These are phyloP conservation scores for Karalla daura DNA, from an alignment of 2,797 vertebrate species.

Conservation along the genomic window DNA sequence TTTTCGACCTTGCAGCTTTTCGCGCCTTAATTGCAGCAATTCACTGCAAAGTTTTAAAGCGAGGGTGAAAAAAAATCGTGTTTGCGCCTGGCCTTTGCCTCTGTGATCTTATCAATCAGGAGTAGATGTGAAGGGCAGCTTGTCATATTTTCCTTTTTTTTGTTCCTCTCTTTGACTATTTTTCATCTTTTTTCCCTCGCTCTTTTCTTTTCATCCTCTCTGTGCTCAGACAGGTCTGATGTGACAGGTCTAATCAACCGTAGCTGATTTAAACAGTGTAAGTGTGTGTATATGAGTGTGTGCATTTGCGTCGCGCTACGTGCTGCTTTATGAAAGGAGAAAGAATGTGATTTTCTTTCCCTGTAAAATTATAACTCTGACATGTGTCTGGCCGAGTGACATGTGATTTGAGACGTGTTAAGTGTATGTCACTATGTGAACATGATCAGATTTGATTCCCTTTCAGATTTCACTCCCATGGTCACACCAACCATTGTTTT, in stretches of 20 bases:
- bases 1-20: constrained; percentile 5
- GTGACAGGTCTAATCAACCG: constrained; percentile 47
- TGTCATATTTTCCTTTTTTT: constrained; percentile 38
- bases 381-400: not conserved
- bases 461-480: too few species aligned
- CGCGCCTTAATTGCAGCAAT: constrained; percentile 12
- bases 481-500: too few species aligned
- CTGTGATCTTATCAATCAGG: constrained; percentile 44
- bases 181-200: constrained; percentile 11
- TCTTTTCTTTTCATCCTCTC: constrained; percentile 12
- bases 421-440: too few species aligned
- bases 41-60: not conserved
- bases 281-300: not conserved
- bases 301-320: not conserved
- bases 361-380: not conserved
- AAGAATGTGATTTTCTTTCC: not conserved
- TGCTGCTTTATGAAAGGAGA: not conserved
- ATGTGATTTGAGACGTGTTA: not conserved
- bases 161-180: constrained; percentile 35
- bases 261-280: constrained; percentile 17
- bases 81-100: not conserved
- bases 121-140: constrained; percentile 43
- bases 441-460: too few species aligned
- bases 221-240: constrained; percentile 44
- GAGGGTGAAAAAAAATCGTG: constrained; percentile 1